phyloP scores from a whole-genome alignment of 2,113 vertebrate genomes.

The Mormoops blainvillei region DNA sequence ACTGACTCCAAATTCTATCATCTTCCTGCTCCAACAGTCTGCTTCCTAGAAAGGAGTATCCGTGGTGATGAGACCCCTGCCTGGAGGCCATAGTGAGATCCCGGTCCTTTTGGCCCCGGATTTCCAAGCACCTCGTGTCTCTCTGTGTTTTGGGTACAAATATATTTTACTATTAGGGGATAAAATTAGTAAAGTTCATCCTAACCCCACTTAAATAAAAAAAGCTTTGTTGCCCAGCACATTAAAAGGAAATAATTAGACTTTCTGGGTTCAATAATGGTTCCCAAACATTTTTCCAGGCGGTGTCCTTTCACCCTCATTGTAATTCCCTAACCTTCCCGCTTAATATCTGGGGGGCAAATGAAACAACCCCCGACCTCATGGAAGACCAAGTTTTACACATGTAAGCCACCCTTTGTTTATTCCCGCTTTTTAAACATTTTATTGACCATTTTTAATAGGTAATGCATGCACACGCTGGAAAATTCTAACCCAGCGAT shows the following conservation, averaged over 20 bases:
- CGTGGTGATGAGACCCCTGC: not conserved
- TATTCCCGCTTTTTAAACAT: not conserved
- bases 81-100: not conserved
- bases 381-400: not conserved
- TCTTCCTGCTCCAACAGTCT: not conserved
- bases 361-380: not conserved
- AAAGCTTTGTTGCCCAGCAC: not conserved
- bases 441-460: constrained; percentile 11
- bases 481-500: not conserved
- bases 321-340: not conserved
- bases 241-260: not conserved
- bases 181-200: not conserved
- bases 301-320: not conserved
- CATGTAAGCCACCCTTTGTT: not conserved
- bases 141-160: not conserved
- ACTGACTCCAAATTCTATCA: not conserved
- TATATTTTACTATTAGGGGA: not conserved
- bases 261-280: not conserved
- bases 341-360: not conserved
- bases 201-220: not conserved
- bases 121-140: not conserved
- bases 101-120: not conserved
- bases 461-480: not conserved
- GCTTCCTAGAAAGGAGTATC: not conserved
- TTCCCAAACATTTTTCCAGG: not conserved